phyloP scores from a whole-genome alignment of 2,797 vertebrate genomes.

The Pempheris klunzingeri region DNA sequence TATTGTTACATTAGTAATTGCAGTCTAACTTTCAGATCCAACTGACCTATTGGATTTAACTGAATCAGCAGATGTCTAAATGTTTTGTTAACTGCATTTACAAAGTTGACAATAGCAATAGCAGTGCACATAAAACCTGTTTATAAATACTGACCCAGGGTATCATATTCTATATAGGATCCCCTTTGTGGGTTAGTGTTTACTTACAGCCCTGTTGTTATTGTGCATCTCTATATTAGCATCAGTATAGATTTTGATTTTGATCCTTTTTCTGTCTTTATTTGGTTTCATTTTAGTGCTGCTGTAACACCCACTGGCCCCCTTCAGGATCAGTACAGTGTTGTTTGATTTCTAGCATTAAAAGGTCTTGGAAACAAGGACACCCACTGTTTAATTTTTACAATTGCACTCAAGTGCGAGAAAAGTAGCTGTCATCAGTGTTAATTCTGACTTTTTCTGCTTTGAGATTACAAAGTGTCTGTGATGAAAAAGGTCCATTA shows the following conservation, averaged over 20 bases:
- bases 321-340: not conserved
- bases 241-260: not conserved
- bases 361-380: not conserved
- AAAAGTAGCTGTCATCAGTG: not conserved
- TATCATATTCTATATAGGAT: not conserved
- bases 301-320: not conserved
- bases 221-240: not conserved
- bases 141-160: not conserved
- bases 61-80: not conserved
- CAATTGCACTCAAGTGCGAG: not conserved
- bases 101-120: no score
- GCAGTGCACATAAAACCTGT: no score
- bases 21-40: not conserved
- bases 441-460: not conserved
- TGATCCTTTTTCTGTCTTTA: not conserved
- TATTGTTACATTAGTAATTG: no score
- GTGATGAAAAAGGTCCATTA: not conserved
- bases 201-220: not conserved
- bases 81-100: no score
- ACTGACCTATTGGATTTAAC: not conserved
- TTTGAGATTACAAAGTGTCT: not conserved
- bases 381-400: not conserved
- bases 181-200: not conserved
- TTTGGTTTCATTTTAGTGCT: not conserved
- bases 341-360: not conserved